Evolutionary conservation across 1,140 invertebrate genomes (phyloP).

Genomic region (Hylaeus volcanicus): DNA sequence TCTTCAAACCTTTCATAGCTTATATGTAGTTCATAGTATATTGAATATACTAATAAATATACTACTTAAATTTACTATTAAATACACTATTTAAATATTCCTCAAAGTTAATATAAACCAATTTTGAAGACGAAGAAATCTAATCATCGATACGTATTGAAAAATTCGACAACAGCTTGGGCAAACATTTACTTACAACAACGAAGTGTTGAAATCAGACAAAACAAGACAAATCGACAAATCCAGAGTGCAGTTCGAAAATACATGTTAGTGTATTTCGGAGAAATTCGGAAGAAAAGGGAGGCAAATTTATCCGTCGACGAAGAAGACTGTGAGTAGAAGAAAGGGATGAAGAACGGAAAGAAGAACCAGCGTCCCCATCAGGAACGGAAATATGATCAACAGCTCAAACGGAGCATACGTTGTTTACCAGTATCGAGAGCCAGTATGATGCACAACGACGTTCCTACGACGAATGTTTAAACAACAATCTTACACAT

Average conservation of each 20-base stretch:
- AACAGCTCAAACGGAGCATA: conserved; percentile 27
- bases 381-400: conserved; percentile 45
- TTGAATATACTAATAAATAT: too few species aligned
- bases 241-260: not conserved
- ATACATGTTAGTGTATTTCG: not conserved
- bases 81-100: not conserved
- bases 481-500: not conserved
- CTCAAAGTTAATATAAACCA: too few species aligned
- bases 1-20: too few species aligned
- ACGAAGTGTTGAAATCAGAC: not conserved
- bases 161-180: not conserved
- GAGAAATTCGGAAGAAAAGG: not conserved
- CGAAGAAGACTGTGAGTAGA: conserved; percentile 2
- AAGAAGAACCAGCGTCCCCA: not conserved
- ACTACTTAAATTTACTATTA: not conserved
- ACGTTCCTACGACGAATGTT: conserved; percentile 7
- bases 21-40: too few species aligned
- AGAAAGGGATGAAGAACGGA: not conserved
- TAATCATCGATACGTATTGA: not conserved
- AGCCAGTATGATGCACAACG: conserved; percentile 38
- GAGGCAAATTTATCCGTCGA: conserved; percentile 7
- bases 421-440: conserved; percentile 49
- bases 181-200: not conserved
- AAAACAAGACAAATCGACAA: conserved; percentile 6
- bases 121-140: not conserved